These are phyloP conservation scores for Drosophila demipolita DNA, from an alignment of 2,888 invertebrate species.

Conservation along the genomic window DNA sequence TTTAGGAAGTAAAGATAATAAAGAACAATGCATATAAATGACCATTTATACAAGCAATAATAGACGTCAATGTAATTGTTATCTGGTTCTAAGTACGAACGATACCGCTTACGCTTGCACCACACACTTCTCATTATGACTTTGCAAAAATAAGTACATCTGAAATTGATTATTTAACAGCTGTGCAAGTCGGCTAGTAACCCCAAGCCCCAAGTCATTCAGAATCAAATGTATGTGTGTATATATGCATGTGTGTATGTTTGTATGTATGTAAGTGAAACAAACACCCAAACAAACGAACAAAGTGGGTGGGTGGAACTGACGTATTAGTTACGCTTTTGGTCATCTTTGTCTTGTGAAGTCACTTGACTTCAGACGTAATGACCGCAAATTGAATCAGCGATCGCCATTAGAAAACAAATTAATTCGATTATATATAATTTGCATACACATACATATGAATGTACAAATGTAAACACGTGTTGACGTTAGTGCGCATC, in stretches of 20 bases:
- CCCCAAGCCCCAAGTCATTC: conserved; percentile 3
- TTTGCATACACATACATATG: neutral
- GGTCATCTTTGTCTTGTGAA: conserved; percentile 8
- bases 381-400: conserved; percentile 4
- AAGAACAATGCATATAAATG: neutral
- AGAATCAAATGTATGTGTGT: neutral
- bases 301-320: neutral
- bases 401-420: conserved; percentile 3
- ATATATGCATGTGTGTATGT: neutral
- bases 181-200: neutral
- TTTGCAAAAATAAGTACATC: conserved; percentile 9
- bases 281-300: neutral
- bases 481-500: neutral
- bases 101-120: neutral
- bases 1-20: conserved; percentile 1
- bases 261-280: neutral
- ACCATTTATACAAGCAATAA: neutral
- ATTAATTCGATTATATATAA: neutral
- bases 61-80: neutral
- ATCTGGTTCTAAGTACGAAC: conserved; percentile 4
- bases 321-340: neutral
- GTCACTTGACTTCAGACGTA: conserved; percentile 5
- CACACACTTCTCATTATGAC: conserved; percentile 20
- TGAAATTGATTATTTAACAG: conserved; percentile 9
- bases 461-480: neutral